These are phyloP conservation scores for Rhagoletis zephyria DNA, from an alignment of 1,140 invertebrate species.

Conservation along the genomic window DNA sequence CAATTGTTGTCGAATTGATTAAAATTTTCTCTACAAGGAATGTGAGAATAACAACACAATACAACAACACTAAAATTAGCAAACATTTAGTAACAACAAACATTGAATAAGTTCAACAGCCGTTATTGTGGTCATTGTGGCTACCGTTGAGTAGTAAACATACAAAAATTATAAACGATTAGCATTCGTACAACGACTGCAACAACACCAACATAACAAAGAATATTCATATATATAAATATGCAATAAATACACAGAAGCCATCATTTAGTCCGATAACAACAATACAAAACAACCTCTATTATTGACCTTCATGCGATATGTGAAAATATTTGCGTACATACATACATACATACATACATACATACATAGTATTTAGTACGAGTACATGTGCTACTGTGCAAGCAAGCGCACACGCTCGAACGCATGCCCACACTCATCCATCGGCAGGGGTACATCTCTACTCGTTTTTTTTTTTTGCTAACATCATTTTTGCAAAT, in stretches of 20 bases:
- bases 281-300: not conserved
- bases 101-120: not conserved
- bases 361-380: not conserved
- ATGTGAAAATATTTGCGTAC: not conserved
- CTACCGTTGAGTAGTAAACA: not conserved
- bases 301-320: not conserved
- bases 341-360: not conserved
- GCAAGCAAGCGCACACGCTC: not conserved
- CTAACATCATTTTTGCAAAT: too few species aligned
- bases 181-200: slow-evolving; percentile 1
- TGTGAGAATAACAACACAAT: not conserved
- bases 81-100: not conserved
- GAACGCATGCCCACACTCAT: not conserved
- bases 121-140: slow-evolving; percentile 23
- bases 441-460: too few species aligned
- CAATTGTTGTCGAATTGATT: too few species aligned
- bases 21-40: not conserved
- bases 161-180: not conserved
- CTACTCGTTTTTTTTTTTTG: too few species aligned
- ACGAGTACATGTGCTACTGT: not conserved
- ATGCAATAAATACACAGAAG: not conserved
- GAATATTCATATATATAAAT: not conserved
- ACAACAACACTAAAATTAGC: not conserved
- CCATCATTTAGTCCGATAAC: not conserved
- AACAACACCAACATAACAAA: not conserved